Evolutionary conservation across 1,140 invertebrate species (phyloP).

Genomic region (Apis dorsata): DNA sequence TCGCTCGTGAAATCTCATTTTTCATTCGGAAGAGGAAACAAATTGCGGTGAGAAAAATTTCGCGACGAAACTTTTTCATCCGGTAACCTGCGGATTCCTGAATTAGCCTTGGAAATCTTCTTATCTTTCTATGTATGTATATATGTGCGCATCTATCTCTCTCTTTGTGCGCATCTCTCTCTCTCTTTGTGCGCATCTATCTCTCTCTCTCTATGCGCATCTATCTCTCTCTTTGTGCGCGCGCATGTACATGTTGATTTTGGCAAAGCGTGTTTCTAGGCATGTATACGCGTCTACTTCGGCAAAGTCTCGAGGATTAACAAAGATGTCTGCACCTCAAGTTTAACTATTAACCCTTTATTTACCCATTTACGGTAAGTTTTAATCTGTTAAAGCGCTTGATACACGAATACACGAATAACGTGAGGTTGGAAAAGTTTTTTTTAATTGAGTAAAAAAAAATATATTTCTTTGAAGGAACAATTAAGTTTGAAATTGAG

Average conservation of each 20-base stretch:
- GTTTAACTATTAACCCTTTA: background rate
- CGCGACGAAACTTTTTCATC: background rate
- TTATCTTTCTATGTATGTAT: too few relatives aligned
- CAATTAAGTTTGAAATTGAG: too few relatives aligned
- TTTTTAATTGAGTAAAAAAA: background rate
- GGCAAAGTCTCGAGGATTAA: background rate
- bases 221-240: background rate
- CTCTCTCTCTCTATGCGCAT: too few relatives aligned
- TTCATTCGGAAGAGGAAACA: background rate
- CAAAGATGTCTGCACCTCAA: background rate
- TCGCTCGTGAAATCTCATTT: constrained; percentile 5
- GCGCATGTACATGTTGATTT: too few relatives aligned
- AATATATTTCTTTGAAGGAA: too few relatives aligned
- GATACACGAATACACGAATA: background rate
- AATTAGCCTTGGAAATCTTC: too few relatives aligned
- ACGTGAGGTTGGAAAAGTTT: background rate
- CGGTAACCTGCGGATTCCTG: background rate
- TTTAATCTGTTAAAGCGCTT: background rate
- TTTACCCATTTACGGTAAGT: background rate
- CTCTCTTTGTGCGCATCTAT: too few relatives aligned
- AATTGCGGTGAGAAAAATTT: background rate
- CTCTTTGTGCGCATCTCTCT: too few relatives aligned
- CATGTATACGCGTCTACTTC: background rate
- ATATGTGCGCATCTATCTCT: background rate
- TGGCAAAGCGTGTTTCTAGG: too few relatives aligned